These are phyloP conservation scores for Epinephelus malabaricus DNA, from an alignment of 2,797 vertebrate species.

Conservation along the genomic window DNA sequence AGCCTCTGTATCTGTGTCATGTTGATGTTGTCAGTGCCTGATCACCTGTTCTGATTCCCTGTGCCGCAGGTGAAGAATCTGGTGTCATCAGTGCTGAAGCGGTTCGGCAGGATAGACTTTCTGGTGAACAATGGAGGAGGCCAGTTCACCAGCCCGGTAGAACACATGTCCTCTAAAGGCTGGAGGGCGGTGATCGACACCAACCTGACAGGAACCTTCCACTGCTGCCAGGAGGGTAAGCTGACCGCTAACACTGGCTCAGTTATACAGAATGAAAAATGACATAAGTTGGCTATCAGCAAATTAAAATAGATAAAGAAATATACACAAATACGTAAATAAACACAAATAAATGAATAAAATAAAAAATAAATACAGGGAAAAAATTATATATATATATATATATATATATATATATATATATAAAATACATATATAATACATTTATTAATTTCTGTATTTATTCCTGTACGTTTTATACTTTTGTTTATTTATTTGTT, in stretches of 20 bases:
- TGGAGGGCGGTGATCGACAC: constrained; percentile 97
- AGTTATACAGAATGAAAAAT: too few species aligned
- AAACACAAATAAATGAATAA: too few species aligned
- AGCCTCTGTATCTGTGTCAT: not conserved
- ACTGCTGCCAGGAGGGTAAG: constrained; percentile 93
- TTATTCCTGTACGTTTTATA: too few species aligned
- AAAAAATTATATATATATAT: too few species aligned
- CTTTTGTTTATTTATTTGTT: too few species aligned
- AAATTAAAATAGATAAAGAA: too few species aligned
- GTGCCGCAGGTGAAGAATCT: constrained; percentile 89
- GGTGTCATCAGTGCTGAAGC: constrained; percentile 87
- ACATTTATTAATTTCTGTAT: too few species aligned
- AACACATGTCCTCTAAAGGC: constrained; percentile 90
- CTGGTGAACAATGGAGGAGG: constrained; percentile 97
- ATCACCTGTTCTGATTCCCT: not conserved
- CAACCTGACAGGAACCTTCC: constrained; percentile 95
- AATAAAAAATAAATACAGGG: too few species aligned
- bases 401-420: too few species aligned
- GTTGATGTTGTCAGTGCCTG: rapidly evolving
- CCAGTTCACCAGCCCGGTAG: constrained; percentile 88
- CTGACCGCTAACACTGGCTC: not conserved
- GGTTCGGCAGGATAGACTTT: constrained; percentile 90
- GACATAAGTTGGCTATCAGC: too few species aligned
- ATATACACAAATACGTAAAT: too few species aligned
- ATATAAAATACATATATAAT: too few species aligned